Percentiles rank a stretch among this genome's conserved stretches.
Conservation (phyloP, 2,888 invertebrate genomes). For the Chironomus riparius region DNA sequence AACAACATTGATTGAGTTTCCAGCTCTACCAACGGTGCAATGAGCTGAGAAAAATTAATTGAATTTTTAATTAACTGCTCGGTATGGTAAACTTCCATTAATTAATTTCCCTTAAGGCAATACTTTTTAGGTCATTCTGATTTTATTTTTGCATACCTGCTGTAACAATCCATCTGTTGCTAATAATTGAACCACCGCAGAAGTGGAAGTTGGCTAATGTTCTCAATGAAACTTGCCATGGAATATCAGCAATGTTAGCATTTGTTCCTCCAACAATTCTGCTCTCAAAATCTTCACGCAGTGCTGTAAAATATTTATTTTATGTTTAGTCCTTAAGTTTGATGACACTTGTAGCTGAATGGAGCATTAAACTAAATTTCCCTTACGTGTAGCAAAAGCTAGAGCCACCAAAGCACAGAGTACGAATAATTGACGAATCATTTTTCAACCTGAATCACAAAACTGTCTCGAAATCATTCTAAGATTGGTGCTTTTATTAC, state of each 20-base stretch:
- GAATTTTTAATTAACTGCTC: no score
- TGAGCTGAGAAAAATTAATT: constrained; percentile 29
- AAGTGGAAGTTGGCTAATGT: constrained; percentile 29
- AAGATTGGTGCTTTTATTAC: neutral
- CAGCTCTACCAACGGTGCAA: constrained; percentile 29
- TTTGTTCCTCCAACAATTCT: constrained; percentile 32
- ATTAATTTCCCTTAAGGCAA: no score
- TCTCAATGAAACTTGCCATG: constrained; percentile 32
- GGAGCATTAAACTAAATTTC: neutral
- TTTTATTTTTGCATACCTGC: constrained; percentile 27
- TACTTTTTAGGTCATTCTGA: no score
- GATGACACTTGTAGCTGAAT: neutral
- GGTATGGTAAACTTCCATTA: no score
- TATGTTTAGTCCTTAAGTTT: neutral
- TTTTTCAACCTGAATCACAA: neutral
- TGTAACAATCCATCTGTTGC: constrained; percentile 31
- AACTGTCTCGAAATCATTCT: neutral
- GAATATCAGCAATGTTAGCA: constrained; percentile 30
- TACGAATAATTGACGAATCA: neutral
- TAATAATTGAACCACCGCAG: constrained; percentile 33
- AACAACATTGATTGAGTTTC: constrained; percentile 11
- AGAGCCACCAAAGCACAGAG: constrained; percentile 9
- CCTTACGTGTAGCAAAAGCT: neutral
- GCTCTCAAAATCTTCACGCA: constrained; percentile 24
- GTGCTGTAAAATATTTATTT: neutral